Evolutionary conservation across 2,113 vertebrate genomes (phyloP), one percentile per base, ranked within the genome.

Genomic region (Numenius arquata): DNA sequence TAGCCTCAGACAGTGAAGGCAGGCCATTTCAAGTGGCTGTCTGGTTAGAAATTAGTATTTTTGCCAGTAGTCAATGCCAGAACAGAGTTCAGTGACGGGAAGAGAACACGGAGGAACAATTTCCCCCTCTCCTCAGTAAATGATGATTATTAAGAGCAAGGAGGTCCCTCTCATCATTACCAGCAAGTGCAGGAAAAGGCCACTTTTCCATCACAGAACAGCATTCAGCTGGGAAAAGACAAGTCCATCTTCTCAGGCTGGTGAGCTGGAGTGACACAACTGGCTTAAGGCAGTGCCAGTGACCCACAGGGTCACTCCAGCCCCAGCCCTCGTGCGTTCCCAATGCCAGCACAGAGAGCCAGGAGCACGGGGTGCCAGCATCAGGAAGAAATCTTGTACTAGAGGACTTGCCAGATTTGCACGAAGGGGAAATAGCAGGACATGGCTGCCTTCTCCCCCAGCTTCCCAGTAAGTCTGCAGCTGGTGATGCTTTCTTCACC

Each of bases 361-460:
- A 68, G 53, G 13, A 70, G 23, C 0, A 0, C 0, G 0, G 14
- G 21, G 5, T 66, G 82, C 25, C 53, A 79, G 62, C 14, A 8
- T 1, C 23, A 43, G 30, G 48, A 21, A 81, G 25, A 80, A 80
- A 52, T 53, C 27, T 63, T 45, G 4, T 22, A 38, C n/a, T 19
- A 71, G 36, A 66, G 16, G 5, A 62, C 30, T 48, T 53, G 15
- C 11, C 72, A 89, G 21, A 53, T 38, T 36, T 32, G 25, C 9
- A 26, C 16, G 19, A 87, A 75, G 8, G 18, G 5, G 6, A 41
- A 74, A n/a, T 21, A 71, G 29, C 26, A 80, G 45, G 55, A 83
- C 30, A 84, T 17, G 48, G 50, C 7, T 0, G 0, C n/a, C 10
- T 71, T 73, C 27, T 58, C 9, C n/a, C 21, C 8, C 59, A 38